Evolutionary conservation across 2,113 vertebrate genomes (phyloP), one percentile per base, ranked within the genome.

Genomic region (Eolophus roseicapilla): DNA sequence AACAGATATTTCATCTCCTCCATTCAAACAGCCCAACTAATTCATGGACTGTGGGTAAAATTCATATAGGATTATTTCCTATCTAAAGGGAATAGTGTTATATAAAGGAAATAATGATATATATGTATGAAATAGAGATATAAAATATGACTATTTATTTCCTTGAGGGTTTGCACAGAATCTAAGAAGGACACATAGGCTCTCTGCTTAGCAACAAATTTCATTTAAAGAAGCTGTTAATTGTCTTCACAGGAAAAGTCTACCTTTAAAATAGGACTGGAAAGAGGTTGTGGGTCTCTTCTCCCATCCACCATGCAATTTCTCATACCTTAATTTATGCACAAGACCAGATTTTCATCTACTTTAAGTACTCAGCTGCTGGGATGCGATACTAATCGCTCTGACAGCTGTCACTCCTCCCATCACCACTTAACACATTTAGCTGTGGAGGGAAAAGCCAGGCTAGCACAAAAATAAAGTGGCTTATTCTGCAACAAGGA

Each of bases 391-490:
- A n/a, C 41, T 19, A 39, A 87, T 57, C 2, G 4, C 59, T 71
- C 65, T 59, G 79, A 88, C 79, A 82, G 91, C 85, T 73, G 73
- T 67, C 91, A 79, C 55, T 92, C 71, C 65, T 73, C 41, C 33
- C 78, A 25, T 44, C 57, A 29, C 18, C 49, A 21, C 53, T 39
- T 24, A 19, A 69, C 43, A 14, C 33, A 44, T 50, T 52, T 52
- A n/a, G 20, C 47, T 49, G 29, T 15, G 29, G 44, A 50, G 59
- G 28, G 37, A 59, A 52, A 88, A 82, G 64, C 17, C 12, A 37
- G 63, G 55, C 60, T 9, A 33, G 35, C 35, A 23, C 39, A 15
- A 28, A 23, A 63, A 75, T 68, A 60, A 41, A 70, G 71, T 52
- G 28, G 50, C 37, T 86, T 35, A 59, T 57, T 77, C 65, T 2